Base-by-base conservation (phyloP, 2,888 invertebrate genomes). In the Noctua janthe region DNA sequence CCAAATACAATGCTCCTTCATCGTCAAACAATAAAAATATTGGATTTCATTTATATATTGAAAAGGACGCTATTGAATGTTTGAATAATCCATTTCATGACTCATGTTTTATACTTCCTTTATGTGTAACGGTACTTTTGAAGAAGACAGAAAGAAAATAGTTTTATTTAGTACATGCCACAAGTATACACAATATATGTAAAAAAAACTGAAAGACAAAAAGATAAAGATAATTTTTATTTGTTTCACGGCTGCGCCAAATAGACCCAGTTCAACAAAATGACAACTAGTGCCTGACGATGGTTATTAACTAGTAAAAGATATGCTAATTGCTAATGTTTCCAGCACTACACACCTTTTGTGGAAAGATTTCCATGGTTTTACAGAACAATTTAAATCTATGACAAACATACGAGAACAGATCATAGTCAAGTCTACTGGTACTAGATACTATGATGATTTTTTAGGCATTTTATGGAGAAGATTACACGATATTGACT, bases 1-100 rank as follows among this genome's bases (percentile, higher is more conserved):
- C n/a, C 54, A 29, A 71, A 39, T 76, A 72, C 39, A 84, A 84
- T 29, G 78, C 59, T 29, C 56, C 51, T 67, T 77, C 35, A 29
- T 51, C 17, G 23, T 49, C 49, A 67, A 49, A 20, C 23, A 70
- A n/a, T 43, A 49, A 39, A 39, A 56, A 49, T 56, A 54, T 51
- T 76, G 2, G 4, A 15, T n/a, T 83, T 64, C 39, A 17, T 83
- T 71, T 49, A 17, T 47, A 1, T 62, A 54, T 69, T 56, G 20
- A 20, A 67, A 3, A 80, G 29, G 56, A 54, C 17, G 43, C 35
- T 8, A n/a, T 49, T 84, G 35, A 7, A 75, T 8, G 6, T 66
- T 47, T 56, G 11, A 56, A 23, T 39, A 10, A 82, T 56, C 8
- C 11, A 76, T 5, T 29, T 49, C 15, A 39, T 47, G 59, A 47